Evolutionary conservation across 2,888 invertebrate genomes (phyloP), one percentile per base, ranked within the genome.

Genomic region (Hyposoter dolosus): DNA sequence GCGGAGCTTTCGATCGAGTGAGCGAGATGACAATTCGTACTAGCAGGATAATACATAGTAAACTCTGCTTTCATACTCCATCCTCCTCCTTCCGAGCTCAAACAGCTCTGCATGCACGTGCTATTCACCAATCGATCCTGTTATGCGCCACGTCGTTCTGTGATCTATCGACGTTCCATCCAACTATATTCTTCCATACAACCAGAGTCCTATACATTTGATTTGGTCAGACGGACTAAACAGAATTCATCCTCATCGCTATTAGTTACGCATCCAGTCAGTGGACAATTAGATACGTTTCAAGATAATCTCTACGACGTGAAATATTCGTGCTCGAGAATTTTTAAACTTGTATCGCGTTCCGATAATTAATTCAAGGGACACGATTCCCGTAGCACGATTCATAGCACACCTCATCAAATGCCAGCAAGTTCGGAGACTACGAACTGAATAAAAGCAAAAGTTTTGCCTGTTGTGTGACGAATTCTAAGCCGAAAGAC

Each of bases 91-190:
- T 35, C 71, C 66, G 71, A 65, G 56, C 63, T 81, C 63, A 82
- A 78, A 81, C 76, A 85, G 74, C 35, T 56, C 72, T 40, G 72
- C 68, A 75, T 74, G 82, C 77, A 66, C 79, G 84, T 87, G 87
- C 88, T 87, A 85, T 88, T 84, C 89, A 89, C 88, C 90, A 87
- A 89, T 88, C 88, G 86, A 87, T 76, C 88, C 85, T 85, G 90
- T 90, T 90, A 90, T 90, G 90, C 87, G 88, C 86, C 86, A 74
- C 87, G 90, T 90, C 90, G 88, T 87, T 86, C 82, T 28, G 89
- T 90, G 91, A 91, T 89, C 86, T 89, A 91, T 91, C 89, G 90
- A 86, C 82, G 79, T 88, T 88, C 80, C 88, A 83, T 87, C 87
- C 82, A 83, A 75, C 78, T 76, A 76, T 76, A 76, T 79, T 85